Percentiles rank a stretch among this genome's conserved stretches.
Evolutionary conservation across 2,797 vertebrate genomes (phyloP).

Genomic region (Gambelia wislizenii): DNA sequence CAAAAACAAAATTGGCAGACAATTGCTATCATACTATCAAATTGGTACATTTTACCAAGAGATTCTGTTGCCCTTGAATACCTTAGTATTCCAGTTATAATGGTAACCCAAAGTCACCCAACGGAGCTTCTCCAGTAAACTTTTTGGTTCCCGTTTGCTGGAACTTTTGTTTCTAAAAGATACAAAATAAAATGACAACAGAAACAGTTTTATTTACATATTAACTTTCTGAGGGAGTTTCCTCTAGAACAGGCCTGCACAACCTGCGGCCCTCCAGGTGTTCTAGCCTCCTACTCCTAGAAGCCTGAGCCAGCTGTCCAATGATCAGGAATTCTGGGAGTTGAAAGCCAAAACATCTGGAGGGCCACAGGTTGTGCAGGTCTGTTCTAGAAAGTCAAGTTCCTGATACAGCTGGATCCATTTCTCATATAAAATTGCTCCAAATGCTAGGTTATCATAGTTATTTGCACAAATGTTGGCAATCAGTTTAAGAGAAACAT

Average conservation of each 20-base stretch:
- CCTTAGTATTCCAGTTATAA: constrained; percentile 97
- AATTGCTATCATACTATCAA: constrained; percentile 27
- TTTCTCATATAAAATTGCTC: neutral
- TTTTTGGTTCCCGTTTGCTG: constrained; percentile 80
- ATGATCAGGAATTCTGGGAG: too few relatives aligned
- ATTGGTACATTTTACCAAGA: neutral
- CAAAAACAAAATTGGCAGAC: constrained; percentile 29
- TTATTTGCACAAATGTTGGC: neutral
- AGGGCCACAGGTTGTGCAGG: too few relatives aligned
- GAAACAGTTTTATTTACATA: constrained; percentile 34
- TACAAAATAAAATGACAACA: constrained; percentile 44
- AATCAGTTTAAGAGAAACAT: neutral
- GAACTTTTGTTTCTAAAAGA: constrained; percentile 78
- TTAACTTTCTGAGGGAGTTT: neutral
- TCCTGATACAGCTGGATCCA: constrained; percentile 8
- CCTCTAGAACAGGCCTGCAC: too few relatives aligned
- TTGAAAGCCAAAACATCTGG: too few relatives aligned
- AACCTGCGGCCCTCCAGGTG: too few relatives aligned
- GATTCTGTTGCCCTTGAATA: constrained; percentile 61
- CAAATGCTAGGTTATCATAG: constrained; percentile 35
- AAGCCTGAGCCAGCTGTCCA: too few relatives aligned
- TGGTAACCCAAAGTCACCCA: constrained; percentile 98
- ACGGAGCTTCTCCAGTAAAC: constrained; percentile 90
- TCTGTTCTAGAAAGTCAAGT: too few relatives aligned
- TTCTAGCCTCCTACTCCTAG: too few relatives aligned